Conservation (phyloP, 1,140 invertebrate genomes). For the Lasaia peninsularis region DNA sequence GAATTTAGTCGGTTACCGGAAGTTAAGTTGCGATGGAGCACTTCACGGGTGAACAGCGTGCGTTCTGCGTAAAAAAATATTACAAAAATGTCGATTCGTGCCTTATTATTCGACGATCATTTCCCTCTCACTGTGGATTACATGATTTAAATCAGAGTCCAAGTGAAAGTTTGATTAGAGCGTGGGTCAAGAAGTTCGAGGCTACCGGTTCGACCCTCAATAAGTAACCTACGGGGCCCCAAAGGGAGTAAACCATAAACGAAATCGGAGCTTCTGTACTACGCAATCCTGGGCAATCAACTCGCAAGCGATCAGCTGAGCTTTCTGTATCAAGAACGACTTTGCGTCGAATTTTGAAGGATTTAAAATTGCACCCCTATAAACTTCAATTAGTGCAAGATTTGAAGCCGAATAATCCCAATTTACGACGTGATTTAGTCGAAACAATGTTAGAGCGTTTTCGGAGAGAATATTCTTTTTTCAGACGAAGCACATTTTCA, state of each 20-base stretch:
- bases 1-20: background rate
- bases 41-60: constrained; percentile 11
- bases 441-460: constrained; percentile 22
- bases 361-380: constrained; percentile 21
- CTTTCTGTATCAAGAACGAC: constrained; percentile 3
- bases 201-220: too few relatives aligned
- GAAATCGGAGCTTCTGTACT: constrained; percentile 7
- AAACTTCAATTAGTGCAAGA: constrained; percentile 30
- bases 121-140: constrained; percentile 19
- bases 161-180: constrained; percentile 14
- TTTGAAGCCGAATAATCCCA: constrained; percentile 20
- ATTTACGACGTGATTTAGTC: constrained; percentile 11
- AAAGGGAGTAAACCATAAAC: constrained; percentile 3
- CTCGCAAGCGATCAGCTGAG: constrained; percentile 12
- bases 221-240: background rate
- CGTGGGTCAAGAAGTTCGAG: constrained; percentile 7
- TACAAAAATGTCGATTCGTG: constrained; percentile 10
- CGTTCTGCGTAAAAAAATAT: constrained; percentile 5
- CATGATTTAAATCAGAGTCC: constrained; percentile 23
- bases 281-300: background rate
- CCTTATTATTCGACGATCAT: constrained; percentile 21
- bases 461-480: constrained; percentile 27
- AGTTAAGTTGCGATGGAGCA: constrained; percentile 10
- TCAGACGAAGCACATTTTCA: constrained; percentile 53
- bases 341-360: constrained; percentile 19